Percentiles rank a stretch among this genome's conserved stretches.
Evolutionary conservation across 1,140 invertebrate species (phyloP).

Genomic region (Zaprionus taronus): DNA sequence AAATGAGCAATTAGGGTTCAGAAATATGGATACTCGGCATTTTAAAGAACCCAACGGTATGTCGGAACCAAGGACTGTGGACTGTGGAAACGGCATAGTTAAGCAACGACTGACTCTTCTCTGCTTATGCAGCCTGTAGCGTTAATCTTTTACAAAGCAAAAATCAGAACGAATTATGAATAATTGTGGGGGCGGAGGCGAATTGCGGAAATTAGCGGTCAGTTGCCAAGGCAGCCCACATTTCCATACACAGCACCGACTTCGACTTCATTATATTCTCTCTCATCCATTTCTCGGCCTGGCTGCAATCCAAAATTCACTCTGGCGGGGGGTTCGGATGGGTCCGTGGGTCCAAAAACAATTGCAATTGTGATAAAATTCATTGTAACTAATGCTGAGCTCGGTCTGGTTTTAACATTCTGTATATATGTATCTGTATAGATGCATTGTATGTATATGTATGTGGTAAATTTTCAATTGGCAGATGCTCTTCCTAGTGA

Average conservation of each 20-base stretch:
- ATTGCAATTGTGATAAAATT: slow-evolving; percentile 83
- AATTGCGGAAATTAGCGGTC: slow-evolving; percentile 43
- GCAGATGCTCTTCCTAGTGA: slow-evolving; percentile 29
- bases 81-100: background rate
- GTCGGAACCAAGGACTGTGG: background rate
- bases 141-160: slow-evolving; percentile 73
- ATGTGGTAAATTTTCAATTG: slow-evolving; percentile 53
- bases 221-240: slow-evolving; percentile 66
- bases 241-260: background rate
- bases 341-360: slow-evolving; percentile 49
- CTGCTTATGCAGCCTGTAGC: slow-evolving; percentile 24
- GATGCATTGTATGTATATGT: too few species aligned
- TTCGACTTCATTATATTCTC: slow-evolving; percentile 10
- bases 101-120: slow-evolving; percentile 9
- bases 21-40: slow-evolving; percentile 49
- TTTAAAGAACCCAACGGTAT: slow-evolving; percentile 51
- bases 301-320: slow-evolving; percentile 58
- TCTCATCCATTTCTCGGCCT: slow-evolving; percentile 18
- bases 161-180: slow-evolving; percentile 74
- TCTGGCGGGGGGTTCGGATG: slow-evolving; percentile 21
- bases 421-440: too few species aligned
- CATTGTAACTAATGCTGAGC: slow-evolving; percentile 70
- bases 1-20: slow-evolving; percentile 80
- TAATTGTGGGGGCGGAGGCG: slow-evolving; percentile 42
- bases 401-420: too few species aligned